Evolutionary conservation across 2,888 invertebrate species (phyloP), one percentile per base, ranked within the genome.

Genomic region (Lagria hirta): DNA sequence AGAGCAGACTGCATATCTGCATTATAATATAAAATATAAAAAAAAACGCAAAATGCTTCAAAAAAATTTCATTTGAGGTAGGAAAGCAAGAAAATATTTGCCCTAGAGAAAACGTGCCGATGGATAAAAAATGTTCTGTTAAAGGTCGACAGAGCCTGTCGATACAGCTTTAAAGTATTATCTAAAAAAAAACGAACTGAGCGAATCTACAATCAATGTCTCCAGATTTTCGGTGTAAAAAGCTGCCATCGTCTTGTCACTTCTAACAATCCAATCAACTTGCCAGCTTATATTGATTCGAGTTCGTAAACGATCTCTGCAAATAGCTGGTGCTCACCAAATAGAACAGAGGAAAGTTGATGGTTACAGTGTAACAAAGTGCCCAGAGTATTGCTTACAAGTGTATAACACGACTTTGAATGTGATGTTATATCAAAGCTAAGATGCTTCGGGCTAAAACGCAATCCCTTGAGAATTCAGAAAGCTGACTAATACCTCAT

Each of bases 211-310:
- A n/a, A n/a, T n/a, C n/a, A n/a, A n/a, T n/a, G n/a, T n/a, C n/a
- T n/a, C n/a, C n/a, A n/a, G n/a, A n/a, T n/a, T n/a, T n/a, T n/a
- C n/a, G n/a, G n/a, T n/a, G n/a, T n/a, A 13, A 23, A 10, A 11
- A 23, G 3, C 23, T 23, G 8, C 12, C 32, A 15, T 23, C 43
- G 43, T 26, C 36, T 43, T 50, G 50, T 51, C 49, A 48, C 45
- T 50, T 50, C 38, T 51, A 51, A 49, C 53, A 51, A 43, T 51
- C 50, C 42, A 46, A 53, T 53, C 46, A 43, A 40, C 36, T 47
- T 49, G 46, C 43, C 45, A 51, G 49, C 51, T 49, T 38, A 44
- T 48, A 53, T 53, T 47, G 49, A 53, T 51, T 49, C 33, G 38
- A 49, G 41, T 36, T 32, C 47, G 36, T 28, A 29, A 42, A 37